These are phyloP conservation scores for Amphiprion percula DNA, from an alignment of 2,113 vertebrate genomes.

Conservation along the genomic window DNA sequence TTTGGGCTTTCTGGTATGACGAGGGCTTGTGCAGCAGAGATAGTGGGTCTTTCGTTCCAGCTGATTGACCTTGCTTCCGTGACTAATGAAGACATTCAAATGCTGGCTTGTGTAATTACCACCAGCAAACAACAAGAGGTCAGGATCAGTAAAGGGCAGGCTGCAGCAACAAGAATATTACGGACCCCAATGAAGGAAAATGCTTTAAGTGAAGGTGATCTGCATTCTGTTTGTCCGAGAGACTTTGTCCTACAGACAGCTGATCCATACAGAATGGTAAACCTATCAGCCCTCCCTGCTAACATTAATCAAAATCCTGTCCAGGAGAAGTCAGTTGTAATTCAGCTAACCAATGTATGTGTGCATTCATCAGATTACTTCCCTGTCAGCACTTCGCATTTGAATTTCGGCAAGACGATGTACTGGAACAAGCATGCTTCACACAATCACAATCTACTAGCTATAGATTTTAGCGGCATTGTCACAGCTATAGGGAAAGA, in stretches of 20 bases:
- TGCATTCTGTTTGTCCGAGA: slow-evolving; percentile 41
- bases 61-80: slow-evolving; percentile 87
- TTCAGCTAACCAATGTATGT: slow-evolving; percentile 84
- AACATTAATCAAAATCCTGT: slow-evolving; percentile 18
- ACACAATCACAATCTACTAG: slow-evolving; percentile 83
- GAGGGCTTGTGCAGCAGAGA: slow-evolving; percentile 86
- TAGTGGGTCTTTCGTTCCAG: slow-evolving; percentile 86
- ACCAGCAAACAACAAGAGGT: slow-evolving; percentile 84
- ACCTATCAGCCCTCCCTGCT: slow-evolving; percentile 77
- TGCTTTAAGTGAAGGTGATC: slow-evolving; percentile 11
- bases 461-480: slow-evolving; percentile 88
- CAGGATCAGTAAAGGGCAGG: slow-evolving; percentile 84
- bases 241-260: slow-evolving; percentile 83
- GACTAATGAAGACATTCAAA: slow-evolving; percentile 83
- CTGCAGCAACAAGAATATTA: slow-evolving; percentile 75
- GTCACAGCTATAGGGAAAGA: slow-evolving; percentile 83
- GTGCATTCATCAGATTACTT: slow-evolving; percentile 90
- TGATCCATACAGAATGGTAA: slow-evolving; percentile 78
- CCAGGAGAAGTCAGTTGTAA: slow-evolving; percentile 77
- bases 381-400: slow-evolving; percentile 86
- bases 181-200: slow-evolving; percentile 67
- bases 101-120: slow-evolving; percentile 81
- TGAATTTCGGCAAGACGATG: slow-evolving; percentile 82
- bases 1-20: slow-evolving; percentile 89
- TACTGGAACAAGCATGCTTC: slow-evolving; percentile 85